These are phyloP conservation scores for Gibbula magus DNA, from an alignment of 2,888 invertebrate species.

Conservation along the genomic window DNA sequence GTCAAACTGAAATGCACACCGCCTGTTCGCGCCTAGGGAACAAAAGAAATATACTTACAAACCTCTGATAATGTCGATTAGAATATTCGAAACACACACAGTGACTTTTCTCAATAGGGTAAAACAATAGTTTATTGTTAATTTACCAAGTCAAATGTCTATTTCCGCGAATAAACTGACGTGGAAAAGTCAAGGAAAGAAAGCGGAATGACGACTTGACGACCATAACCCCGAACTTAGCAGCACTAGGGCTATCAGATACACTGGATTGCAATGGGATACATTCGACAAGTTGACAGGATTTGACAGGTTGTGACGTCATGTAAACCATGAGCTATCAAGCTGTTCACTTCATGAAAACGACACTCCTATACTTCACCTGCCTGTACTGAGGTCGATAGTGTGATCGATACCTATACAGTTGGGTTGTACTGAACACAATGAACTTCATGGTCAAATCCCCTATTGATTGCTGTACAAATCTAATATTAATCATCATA, in stretches of 20 bases:
- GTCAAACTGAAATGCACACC: background rate
- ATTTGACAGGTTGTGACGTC: background rate
- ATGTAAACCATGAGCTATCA: background rate
- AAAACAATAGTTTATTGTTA: background rate
- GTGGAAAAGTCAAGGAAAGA: background rate
- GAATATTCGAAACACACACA: background rate
- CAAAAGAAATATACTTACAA: background rate
- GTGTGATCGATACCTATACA: no score
- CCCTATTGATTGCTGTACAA: no score
- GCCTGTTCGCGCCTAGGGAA: background rate
- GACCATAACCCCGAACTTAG: background rate
- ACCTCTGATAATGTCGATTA: background rate
- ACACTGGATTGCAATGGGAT: background rate
- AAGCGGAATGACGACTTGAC: background rate
- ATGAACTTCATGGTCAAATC: no score
- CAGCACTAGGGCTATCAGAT: background rate
- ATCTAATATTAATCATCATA: no score
- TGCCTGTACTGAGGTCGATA: no score
- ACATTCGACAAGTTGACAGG: background rate
- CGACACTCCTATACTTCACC: no score
- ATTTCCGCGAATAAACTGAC: background rate
- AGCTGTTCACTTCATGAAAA: no score
- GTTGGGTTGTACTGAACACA: no score
- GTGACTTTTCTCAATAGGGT: background rate
- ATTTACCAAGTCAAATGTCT: constrained; percentile 11